phyloP scores from a whole-genome alignment of 1,140 invertebrate genomes.

The Zaprionus capensis region DNA sequence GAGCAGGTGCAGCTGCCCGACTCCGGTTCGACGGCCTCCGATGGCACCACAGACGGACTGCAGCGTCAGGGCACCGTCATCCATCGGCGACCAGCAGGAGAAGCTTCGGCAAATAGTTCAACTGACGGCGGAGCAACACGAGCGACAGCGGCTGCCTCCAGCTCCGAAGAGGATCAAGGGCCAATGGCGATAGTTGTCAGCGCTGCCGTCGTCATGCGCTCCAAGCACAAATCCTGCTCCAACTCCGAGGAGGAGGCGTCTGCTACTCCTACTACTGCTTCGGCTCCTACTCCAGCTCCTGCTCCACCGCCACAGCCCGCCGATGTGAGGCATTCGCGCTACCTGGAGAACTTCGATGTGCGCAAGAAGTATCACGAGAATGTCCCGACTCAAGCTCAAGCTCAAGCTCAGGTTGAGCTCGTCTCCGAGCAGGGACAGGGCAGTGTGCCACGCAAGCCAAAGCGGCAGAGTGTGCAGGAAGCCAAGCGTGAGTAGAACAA shows the following conservation, averaged over 20 bases:
- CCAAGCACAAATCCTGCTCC: conserved; percentile 72
- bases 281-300: conserved; percentile 59
- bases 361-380: conserved; percentile 79
- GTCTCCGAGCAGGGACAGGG: background rate
- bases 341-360: conserved; percentile 82
- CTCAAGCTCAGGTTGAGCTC: background rate
- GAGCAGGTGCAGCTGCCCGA: conserved; percentile 75
- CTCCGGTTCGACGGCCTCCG: conserved; percentile 49
- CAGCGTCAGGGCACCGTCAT: conserved; percentile 78
- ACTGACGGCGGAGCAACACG: background rate
- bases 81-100: conserved; percentile 22
- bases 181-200: background rate
- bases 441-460: conserved; percentile 68
- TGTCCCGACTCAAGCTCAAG: conserved; percentile 27
- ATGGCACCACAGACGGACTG: conserved; percentile 50
- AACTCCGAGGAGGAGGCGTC: conserved; percentile 76
- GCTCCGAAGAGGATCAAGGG: conserved; percentile 60
- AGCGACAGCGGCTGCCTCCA: conserved; percentile 30
- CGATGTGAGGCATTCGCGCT: conserved; percentile 74
- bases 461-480: conserved; percentile 68
- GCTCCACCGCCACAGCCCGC: conserved; percentile 39
- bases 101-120: conserved; percentile 6
- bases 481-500: conserved; percentile 48
- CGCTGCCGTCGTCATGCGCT: conserved; percentile 47
- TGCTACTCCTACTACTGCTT: conserved; percentile 20